Conservation (phyloP, 2,888 invertebrate genomes). For the Holacanthella duospinosa region DNA sequence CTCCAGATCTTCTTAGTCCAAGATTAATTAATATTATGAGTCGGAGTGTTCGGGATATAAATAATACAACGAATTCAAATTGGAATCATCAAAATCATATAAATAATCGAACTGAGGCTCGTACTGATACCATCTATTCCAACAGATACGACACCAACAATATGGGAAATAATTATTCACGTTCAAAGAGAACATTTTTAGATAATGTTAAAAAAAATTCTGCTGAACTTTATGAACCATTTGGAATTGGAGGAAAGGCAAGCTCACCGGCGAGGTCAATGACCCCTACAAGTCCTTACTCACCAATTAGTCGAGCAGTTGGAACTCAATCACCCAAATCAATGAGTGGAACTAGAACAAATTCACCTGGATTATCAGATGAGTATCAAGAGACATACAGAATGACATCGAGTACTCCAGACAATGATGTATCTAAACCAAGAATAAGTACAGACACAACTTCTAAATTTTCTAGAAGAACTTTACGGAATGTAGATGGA, state of each 20-base stretch:
- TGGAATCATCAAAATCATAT: slow-evolving; percentile 7
- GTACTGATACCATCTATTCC: slow-evolving; percentile 9
- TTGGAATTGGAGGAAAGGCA: slow-evolving; percentile 26
- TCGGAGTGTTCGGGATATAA: slow-evolving; percentile 67
- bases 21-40: slow-evolving; percentile 76
- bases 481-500: slow-evolving; percentile 30
- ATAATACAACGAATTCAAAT: slow-evolving; percentile 16
- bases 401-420: slow-evolving; percentile 37
- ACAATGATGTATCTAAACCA: slow-evolving; percentile 32
- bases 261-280: slow-evolving; percentile 36
- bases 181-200: slow-evolving; percentile 30
- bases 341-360: slow-evolving; percentile 23
- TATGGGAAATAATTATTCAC: slow-evolving; percentile 7
- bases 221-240: slow-evolving; percentile 30
- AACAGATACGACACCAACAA: slow-evolving; percentile 10
- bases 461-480: slow-evolving; percentile 34
- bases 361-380: slow-evolving; percentile 31
- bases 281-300: slow-evolving; percentile 32
- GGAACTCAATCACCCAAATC: slow-evolving; percentile 28
- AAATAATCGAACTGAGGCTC: too few species aligned
- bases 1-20: slow-evolving; percentile 67
- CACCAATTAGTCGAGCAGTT: slow-evolving; percentile 17
- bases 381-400: slow-evolving; percentile 36
- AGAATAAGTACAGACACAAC: slow-evolving; percentile 37
- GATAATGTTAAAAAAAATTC: slow-evolving; percentile 35